These are phyloP conservation scores for Phrynocephalus versicolor DNA, from an alignment of 2,113 vertebrate species.

Conservation along the genomic window DNA sequence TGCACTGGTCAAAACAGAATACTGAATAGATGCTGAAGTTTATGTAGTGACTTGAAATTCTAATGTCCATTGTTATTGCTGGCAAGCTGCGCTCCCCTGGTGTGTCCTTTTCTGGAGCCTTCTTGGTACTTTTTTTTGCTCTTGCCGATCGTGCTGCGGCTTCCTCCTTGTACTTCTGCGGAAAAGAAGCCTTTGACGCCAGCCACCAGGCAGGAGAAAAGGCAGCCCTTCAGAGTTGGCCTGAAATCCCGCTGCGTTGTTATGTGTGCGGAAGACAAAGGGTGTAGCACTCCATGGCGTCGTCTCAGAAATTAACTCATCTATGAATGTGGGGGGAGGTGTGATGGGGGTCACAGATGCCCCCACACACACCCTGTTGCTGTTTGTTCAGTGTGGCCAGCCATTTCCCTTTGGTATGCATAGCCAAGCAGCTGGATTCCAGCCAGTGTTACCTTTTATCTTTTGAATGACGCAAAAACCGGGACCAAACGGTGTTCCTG, in stretches of 20 bases:
- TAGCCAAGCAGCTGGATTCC: background rate
- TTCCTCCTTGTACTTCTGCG: background rate
- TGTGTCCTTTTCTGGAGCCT: background rate
- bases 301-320: too few species aligned
- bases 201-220: background rate
- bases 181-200: background rate
- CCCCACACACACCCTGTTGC: too few species aligned
- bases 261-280: too few species aligned
- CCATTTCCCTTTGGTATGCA: background rate
- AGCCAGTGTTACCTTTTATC: background rate
- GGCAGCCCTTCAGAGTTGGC: background rate
- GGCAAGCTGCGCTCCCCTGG: background rate
- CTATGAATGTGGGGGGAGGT: too few species aligned
- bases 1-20: background rate
- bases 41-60: background rate
- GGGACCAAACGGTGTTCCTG: background rate
- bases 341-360: too few species aligned
- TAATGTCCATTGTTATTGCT: too few species aligned
- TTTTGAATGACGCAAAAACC: background rate
- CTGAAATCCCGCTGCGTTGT: too few species aligned
- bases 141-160: too few species aligned
- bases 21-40: background rate
- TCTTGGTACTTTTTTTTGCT: too few species aligned
- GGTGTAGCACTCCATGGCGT: too few species aligned
- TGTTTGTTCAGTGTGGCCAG: too few species aligned